A percentile compares a stretch with the other conserved stretches of the same genome.
Conservation (phyloP, 2,113 vertebrate genomes). For the Lagenorhynchus albirostris region DNA sequence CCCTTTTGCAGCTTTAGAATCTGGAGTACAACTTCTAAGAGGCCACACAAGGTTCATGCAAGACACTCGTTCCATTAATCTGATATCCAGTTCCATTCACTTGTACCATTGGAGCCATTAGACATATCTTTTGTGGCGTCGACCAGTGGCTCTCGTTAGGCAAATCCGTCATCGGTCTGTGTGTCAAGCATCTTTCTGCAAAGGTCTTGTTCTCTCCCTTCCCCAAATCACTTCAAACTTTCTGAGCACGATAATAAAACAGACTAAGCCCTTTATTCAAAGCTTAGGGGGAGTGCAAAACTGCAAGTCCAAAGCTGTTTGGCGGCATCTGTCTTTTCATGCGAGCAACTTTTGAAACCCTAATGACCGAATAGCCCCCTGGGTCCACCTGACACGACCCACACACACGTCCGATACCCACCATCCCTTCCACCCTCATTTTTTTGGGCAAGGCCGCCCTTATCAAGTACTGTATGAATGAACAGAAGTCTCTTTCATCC, state of each 20-base stretch:
- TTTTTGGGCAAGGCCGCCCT: conserved; percentile 43
- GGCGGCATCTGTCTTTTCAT: neutral
- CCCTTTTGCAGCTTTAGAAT: neutral
- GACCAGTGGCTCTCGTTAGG: neutral
- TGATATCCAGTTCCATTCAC: neutral
- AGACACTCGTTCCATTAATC: neutral
- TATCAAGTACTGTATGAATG: conserved; percentile 86
- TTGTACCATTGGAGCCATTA: neutral
- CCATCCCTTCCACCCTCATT: neutral
- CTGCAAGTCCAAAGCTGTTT: neutral
- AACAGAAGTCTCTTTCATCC: conserved; percentile 87
- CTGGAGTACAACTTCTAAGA: neutral
- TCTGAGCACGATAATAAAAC: neutral
- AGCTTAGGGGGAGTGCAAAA: neutral
- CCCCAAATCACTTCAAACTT: neutral
- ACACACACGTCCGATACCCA: neutral
- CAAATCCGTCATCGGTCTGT: neutral
- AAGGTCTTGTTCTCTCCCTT: too few species aligned
- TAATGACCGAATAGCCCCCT: fast-evolving
- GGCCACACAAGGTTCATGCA: neutral
- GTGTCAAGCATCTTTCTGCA: neutral
- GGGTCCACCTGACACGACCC: neutral
- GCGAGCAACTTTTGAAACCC: neutral
- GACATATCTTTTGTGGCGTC: neutral
- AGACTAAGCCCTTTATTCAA: neutral